Percentiles rank a stretch among this genome's conserved stretches.
phyloP scores from a whole-genome alignment of 2,888 invertebrate genomes.

The Thymelicus sylvestris region DNA sequence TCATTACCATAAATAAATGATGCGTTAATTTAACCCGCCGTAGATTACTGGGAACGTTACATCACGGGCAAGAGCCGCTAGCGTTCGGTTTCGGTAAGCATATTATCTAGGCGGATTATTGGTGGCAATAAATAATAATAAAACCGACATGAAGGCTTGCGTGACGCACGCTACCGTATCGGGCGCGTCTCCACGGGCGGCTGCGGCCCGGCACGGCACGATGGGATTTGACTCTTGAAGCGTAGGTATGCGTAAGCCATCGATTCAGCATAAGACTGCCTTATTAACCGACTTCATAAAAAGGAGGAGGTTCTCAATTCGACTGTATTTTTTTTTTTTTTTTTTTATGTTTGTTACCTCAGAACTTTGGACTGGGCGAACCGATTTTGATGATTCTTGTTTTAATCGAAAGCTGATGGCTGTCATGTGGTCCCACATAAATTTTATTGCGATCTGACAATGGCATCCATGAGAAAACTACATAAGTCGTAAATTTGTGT shows the following conservation, averaged over 20 bases:
- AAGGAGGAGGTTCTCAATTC: no score
- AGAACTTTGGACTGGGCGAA: no score
- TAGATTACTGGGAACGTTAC: constrained; percentile 18
- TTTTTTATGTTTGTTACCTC: no score
- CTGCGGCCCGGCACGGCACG: constrained; percentile 9
- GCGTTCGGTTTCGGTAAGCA: constrained; percentile 61
- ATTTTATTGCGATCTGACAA: no score
- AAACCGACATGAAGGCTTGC: constrained; percentile 69
- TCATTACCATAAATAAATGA: not conserved
- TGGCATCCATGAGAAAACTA: no score
- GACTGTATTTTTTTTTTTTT: no score
- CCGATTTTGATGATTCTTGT: no score
- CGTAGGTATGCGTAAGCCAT: not conserved
- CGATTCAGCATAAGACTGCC: no score
- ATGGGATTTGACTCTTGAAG: constrained; percentile 1
- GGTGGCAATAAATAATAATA: constrained; percentile 82
- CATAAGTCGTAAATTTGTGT: no score
- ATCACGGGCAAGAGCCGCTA: constrained; percentile 40
- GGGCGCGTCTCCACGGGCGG: constrained; percentile 37
- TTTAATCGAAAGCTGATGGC: no score
- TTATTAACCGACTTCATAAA: no score
- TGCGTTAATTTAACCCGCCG: not conserved
- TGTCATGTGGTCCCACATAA: no score
- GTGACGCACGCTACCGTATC: constrained; percentile 78
- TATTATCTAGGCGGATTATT: constrained; percentile 73